A percentile compares a stretch with the other conserved stretches of the same genome.
Conservation (phyloP, 2,888 invertebrate species). For the Gari tellinella region DNA sequence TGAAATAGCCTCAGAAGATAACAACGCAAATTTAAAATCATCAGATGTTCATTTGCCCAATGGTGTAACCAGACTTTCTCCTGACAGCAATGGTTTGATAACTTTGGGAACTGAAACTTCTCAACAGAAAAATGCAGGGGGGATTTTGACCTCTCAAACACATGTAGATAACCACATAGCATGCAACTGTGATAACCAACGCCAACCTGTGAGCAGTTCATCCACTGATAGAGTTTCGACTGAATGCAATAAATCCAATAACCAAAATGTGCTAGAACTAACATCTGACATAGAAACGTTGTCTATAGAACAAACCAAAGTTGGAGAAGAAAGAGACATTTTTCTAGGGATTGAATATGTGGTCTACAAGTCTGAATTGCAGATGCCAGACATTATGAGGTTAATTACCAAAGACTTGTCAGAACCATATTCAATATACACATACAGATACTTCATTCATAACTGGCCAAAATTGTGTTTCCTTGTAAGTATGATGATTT, state of each 20-base stretch:
- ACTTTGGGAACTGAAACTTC: constrained; percentile 9
- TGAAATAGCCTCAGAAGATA: no score
- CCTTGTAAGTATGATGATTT: constrained; percentile 90
- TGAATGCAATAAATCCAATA: constrained; percentile 9
- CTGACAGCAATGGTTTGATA: constrained; percentile 69
- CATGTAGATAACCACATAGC: constrained; percentile 13
- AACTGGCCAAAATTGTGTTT: constrained; percentile 99
- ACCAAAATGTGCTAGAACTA: constrained; percentile 21
- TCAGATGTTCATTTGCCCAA: constrained; percentile 40
- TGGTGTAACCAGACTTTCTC: constrained; percentile 62
- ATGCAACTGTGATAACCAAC: constrained; percentile 11
- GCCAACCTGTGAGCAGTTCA: constrained; percentile 2
- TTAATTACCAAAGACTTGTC: constrained; percentile 99
- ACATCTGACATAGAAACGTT: constrained; percentile 20
- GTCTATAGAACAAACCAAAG: constrained; percentile 1
- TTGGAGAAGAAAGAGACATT: constrained; percentile 46
- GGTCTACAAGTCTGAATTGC: constrained; percentile 95
- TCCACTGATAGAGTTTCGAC: constrained; percentile 11
- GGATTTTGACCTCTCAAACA: not conserved
- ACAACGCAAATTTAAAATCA: not conserved
- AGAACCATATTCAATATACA: constrained; percentile 99
- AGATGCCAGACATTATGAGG: constrained; percentile 99
- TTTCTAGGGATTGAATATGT: constrained; percentile 82
- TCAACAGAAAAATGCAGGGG: not conserved
- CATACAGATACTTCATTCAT: constrained; percentile 99